Evolutionary conservation across 2,797 vertebrate species (phyloP).

Genomic region (Simalia tracyae): DNA sequence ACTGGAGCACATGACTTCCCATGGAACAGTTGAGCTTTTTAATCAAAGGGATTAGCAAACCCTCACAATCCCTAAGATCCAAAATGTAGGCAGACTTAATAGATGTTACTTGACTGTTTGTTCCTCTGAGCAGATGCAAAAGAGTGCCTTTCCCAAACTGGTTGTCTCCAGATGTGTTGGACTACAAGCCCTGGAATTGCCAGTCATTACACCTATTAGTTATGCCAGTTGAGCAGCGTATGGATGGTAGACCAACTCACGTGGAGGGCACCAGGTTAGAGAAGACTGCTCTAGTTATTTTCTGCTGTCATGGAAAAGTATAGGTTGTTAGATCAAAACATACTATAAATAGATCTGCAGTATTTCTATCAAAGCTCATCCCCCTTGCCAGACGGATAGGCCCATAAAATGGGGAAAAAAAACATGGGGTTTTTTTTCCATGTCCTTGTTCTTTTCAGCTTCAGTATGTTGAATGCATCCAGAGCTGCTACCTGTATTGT

Average conservation of each 20-base stretch:
- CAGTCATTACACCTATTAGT: neutral
- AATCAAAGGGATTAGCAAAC: slow-evolving; percentile 20
- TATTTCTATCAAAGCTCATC: neutral
- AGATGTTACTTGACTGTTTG: neutral
- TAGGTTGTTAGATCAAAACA: neutral
- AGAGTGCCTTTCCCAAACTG: neutral
- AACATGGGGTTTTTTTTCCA: neutral
- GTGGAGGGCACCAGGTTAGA: neutral
- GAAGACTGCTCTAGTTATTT: neutral
- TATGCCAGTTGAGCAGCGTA: neutral
- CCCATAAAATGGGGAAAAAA: neutral
- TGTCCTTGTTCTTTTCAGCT: neutral
- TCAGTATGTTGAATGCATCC: neutral
- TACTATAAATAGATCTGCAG: neutral
- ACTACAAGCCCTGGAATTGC: neutral
- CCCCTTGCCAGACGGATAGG: neutral
- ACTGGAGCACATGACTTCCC: neutral
- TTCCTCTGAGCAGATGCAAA: neutral
- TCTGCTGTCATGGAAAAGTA: neutral
- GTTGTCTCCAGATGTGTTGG: neutral
- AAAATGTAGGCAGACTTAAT: neutral
- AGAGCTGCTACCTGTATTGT: neutral
- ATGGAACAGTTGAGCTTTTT: slow-evolving; percentile 24
- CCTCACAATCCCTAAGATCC: neutral
- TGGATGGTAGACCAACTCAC: neutral